Conservation (phyloP, 2,797 vertebrate species). For the Sebastes minor region DNA sequence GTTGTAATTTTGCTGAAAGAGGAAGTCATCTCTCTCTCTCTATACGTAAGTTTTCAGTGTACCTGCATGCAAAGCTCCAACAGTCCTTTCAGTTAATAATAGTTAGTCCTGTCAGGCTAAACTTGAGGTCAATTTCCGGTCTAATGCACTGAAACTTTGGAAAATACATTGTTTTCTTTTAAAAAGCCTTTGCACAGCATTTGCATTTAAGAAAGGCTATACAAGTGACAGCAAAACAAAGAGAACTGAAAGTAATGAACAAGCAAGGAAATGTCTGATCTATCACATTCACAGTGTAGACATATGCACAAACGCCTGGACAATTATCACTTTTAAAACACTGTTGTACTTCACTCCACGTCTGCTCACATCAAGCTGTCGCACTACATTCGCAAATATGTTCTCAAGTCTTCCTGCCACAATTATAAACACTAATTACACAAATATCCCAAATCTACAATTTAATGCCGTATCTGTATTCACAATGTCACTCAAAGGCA, state of each 20-base stretch:
- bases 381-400: background rate
- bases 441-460: background rate
- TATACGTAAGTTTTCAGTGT: background rate
- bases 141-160: background rate
- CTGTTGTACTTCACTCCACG: background rate
- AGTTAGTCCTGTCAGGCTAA: background rate
- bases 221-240: background rate
- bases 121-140: background rate
- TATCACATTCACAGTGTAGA: background rate
- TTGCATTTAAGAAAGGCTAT: background rate
- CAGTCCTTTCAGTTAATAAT: background rate
- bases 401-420: background rate
- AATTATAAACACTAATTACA: conserved; percentile 9
- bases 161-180: background rate
- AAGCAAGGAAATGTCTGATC: background rate
- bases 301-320: background rate
- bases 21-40: background rate
- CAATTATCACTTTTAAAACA: background rate
- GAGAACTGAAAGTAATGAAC: conserved; percentile 4
- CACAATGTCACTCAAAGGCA: background rate
- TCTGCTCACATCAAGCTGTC: background rate
- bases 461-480: conserved; percentile 1
- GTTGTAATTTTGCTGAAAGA: background rate
- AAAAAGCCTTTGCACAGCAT: background rate
- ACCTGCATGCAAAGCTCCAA: background rate